Evolutionary conservation across 2,888 invertebrate species (phyloP).

Genomic region (Eumerus sabulonum): DNA sequence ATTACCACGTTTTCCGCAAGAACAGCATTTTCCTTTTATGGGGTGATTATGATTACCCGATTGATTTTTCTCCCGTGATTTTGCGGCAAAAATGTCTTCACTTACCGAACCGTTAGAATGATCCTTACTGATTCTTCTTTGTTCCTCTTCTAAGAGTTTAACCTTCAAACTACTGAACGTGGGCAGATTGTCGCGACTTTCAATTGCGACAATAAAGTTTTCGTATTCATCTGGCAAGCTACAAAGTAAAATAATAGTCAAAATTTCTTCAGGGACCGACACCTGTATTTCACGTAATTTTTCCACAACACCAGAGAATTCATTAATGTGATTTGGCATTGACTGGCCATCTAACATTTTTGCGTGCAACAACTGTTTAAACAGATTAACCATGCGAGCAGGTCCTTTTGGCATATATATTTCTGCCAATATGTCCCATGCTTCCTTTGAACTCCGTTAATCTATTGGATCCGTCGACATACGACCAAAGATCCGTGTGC

Average conservation of each 20-base stretch:
- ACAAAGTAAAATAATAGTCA: not conserved
- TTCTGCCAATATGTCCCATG: not conserved
- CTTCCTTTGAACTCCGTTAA: too few species aligned
- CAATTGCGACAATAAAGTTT: too few species aligned
- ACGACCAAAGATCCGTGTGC: too few species aligned
- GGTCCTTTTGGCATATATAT: not conserved
- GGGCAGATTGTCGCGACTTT: not conserved
- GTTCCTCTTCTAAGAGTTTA: not conserved
- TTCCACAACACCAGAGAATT: too few species aligned
- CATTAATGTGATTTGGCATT: too few species aligned
- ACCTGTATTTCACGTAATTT: not conserved
- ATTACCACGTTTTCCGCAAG: slow-evolving; percentile 13
- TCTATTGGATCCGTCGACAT: too few species aligned
- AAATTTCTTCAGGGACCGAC: not conserved
- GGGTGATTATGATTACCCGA: not conserved
- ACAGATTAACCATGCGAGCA: not conserved
- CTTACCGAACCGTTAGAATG: not conserved
- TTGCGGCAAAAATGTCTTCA: slow-evolving; percentile 13
- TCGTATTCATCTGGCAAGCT: not conserved
- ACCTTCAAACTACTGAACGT: not conserved
- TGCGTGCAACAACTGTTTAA: too few species aligned
- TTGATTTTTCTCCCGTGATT: slow-evolving; percentile 7
- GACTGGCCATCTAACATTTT: too few species aligned
- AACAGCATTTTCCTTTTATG: slow-evolving; percentile 17
- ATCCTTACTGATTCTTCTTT: not conserved